Evolutionary conservation across 2,888 invertebrate genomes (phyloP), one percentile per base, ranked within the genome.

Genomic region (Archaeoteleia sp.): DNA sequence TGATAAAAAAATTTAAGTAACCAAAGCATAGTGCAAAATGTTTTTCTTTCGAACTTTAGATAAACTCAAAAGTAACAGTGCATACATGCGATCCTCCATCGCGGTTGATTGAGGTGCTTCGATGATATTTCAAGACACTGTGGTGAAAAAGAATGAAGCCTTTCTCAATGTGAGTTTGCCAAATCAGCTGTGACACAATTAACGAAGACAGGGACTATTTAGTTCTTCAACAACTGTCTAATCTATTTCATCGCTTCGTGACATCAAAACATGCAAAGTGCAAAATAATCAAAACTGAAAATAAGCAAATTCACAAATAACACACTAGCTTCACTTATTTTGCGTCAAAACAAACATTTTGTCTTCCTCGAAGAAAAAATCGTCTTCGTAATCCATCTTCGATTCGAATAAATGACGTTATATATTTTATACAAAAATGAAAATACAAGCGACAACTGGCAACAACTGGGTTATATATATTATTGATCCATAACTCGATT

Each of bases 11-110:
- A 53, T 61, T 57, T 58, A 71, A 76, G 74, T 68, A 73, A 68
- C 67, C 58, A 66, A 72, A 66, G 57, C 63, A 61, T 35, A 45
- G 63, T 46, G 48, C 61, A 70, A 58, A 34, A 57, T 6, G 17
- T 39, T 27, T 68, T 12, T 62, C 15, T 62, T 70, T 72, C 57
- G 70, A 53, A 70, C 55, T 58, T 71, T 70, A 60, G 35, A 66
- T 45, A 70, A 74, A 74, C 57, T 55, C 40, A 67, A 72, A 73
- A 71, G 53, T 48, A 74, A 72, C 61, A 73, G 71, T 81, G 85
- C 85, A 55, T 86, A 86, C 86, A 86, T 86, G 83, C 84, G 83
- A 78, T 86, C 84, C 79, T 86, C 86, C 80, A 80, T 79, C 75
- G 78, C n/a, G n/a, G n/a, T n/a, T n/a, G n/a, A n/a, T n/a, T n/a